phyloP scores from a whole-genome alignment of 2,888 invertebrate species.

The Cryptophagus acutangulus region DNA sequence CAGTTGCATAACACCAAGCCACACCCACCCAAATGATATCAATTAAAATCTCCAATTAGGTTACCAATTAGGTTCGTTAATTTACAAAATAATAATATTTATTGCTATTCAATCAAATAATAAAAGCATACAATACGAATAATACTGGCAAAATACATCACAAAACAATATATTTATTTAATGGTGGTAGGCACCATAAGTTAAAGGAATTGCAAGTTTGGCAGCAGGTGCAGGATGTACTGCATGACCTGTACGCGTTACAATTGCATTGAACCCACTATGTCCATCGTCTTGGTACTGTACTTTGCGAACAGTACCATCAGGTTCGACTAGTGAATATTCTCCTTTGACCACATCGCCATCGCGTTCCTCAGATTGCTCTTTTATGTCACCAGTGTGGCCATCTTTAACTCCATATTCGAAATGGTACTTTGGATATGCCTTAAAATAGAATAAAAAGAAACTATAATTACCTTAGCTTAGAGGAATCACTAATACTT shows the following conservation, averaged over 20 bases:
- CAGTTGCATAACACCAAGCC: too few relatives aligned
- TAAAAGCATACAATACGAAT: too few relatives aligned
- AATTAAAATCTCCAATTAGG: too few relatives aligned
- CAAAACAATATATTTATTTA: slow-evolving; percentile 5
- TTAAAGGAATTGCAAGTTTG: slow-evolving; percentile 21
- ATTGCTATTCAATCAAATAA: too few relatives aligned
- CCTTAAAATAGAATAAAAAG: slow-evolving; percentile 39
- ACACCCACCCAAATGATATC: too few relatives aligned
- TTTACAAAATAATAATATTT: too few relatives aligned
- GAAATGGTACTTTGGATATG: slow-evolving; percentile 66
- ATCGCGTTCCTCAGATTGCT: slow-evolving; percentile 63
- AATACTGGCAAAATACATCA: too few relatives aligned
- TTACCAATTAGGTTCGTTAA: too few relatives aligned
- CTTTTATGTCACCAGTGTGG: slow-evolving; percentile 68
- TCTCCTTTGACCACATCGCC: slow-evolving; percentile 71
- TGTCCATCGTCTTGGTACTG: slow-evolving; percentile 59
- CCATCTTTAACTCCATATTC: slow-evolving; percentile 67
- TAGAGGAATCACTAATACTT: slow-evolving; percentile 1
- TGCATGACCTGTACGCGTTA: slow-evolving; percentile 55
- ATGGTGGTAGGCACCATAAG: slow-evolving; percentile 19
- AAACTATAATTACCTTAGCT: background rate
- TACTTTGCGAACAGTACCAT: slow-evolving; percentile 60
- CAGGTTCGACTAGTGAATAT: slow-evolving; percentile 61
- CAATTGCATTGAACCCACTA: slow-evolving; percentile 57
- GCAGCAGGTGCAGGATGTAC: slow-evolving; percentile 46